Percentiles rank a stretch among this genome's conserved stretches.
phyloP scores from a whole-genome alignment of 2,888 invertebrate genomes.

The Calliphora vomitoria region DNA sequence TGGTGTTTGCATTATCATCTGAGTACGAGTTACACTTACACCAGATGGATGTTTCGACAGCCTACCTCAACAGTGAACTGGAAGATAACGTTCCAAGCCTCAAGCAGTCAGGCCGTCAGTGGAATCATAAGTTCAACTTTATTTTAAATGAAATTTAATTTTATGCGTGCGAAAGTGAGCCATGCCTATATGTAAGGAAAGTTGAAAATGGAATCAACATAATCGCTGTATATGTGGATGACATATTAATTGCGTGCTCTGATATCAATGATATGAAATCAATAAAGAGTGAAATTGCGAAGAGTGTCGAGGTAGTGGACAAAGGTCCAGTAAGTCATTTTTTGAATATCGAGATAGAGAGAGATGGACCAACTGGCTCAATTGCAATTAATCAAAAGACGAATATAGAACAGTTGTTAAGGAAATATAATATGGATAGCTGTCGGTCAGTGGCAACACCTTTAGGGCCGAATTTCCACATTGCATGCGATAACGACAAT shows the following conservation, averaged over 20 bases:
- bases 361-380: constrained; percentile 43
- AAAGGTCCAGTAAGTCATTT: constrained; percentile 52
- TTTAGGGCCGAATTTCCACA: constrained; percentile 25
- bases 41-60: too few relatives aligned
- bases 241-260: too few relatives aligned
- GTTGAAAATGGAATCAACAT: too few relatives aligned
- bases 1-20: constrained; percentile 43
- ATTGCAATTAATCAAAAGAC: constrained; percentile 45
- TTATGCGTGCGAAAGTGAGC: too few relatives aligned
- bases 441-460: constrained; percentile 40
- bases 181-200: too few relatives aligned
- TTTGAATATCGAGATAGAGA: constrained; percentile 60
- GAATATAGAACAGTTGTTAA: constrained; percentile 24
- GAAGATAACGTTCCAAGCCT: constrained; percentile 73
- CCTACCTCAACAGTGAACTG: constrained; percentile 65
- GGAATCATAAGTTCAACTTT: too few relatives aligned
- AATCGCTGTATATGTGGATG: too few relatives aligned
- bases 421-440: constrained; percentile 38
- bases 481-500: not conserved
- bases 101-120: constrained; percentile 69
- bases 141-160: too few relatives aligned
- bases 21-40: too few relatives aligned
- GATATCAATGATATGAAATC: constrained; percentile 1
- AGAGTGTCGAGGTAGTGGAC: constrained; percentile 49
- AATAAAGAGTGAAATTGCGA: constrained; percentile 35